Percentiles rank a stretch among this genome's conserved stretches.
phyloP scores from a whole-genome alignment of 2,888 invertebrate genomes.

The Lottia scabra region DNA sequence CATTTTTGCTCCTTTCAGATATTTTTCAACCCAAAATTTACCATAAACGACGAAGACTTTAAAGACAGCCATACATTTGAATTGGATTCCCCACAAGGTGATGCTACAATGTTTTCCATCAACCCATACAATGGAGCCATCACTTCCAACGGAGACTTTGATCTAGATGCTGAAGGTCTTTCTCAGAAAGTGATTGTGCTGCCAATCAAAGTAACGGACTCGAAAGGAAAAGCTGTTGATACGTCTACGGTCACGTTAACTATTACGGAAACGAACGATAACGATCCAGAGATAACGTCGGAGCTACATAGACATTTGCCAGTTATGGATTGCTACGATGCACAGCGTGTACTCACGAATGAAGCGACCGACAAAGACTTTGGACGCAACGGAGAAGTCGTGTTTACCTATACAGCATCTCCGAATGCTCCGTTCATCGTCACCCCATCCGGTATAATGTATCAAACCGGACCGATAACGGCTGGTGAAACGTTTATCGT shows the following conservation, averaged over 20 bases:
- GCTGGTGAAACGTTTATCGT: neutral
- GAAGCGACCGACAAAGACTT: slow-evolving; percentile 2
- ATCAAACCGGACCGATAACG: neutral
- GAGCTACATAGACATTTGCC: neutral
- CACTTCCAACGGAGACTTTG: neutral
- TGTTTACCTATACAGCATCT: neutral
- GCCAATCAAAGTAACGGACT: slow-evolving; percentile 11
- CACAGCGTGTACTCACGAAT: neutral
- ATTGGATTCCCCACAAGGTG: neutral
- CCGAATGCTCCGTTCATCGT: neutral
- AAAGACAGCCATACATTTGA: neutral
- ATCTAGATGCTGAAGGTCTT: neutral
- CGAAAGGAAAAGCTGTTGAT: slow-evolving; percentile 11
- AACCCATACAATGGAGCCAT: neutral
- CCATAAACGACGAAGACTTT: neutral
- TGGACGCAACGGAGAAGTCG: neutral
- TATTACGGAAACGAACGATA: slow-evolving; percentile 10
- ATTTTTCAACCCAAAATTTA: neutral
- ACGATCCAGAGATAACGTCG: neutral
- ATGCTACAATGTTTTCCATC: neutral
- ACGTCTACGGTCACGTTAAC: neutral
- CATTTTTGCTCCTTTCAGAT: neutral
- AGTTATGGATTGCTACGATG: slow-evolving; percentile 2
- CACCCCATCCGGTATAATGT: neutral
- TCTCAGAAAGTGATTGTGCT: neutral